Evolutionary conservation across 2,888 invertebrate genomes (phyloP).

Genomic region (Oscheius sp.): DNA sequence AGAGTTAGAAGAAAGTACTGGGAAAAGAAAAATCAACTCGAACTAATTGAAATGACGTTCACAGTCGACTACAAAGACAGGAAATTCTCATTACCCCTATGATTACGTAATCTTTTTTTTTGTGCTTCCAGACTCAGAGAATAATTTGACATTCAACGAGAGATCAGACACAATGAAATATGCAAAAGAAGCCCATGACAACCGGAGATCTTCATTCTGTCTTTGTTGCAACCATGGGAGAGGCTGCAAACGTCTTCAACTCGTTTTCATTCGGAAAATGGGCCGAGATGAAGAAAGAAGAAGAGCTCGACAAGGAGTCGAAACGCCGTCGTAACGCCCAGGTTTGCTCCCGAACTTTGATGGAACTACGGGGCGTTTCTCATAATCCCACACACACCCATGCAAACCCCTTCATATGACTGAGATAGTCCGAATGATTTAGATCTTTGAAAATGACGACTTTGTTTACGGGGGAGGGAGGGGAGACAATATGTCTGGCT

Average conservation of each 20-base stretch:
- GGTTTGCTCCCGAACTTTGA: slow-evolving; percentile 35
- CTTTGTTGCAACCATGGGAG: slow-evolving; percentile 3
- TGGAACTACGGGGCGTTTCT: no score
- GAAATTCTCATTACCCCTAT: background rate
- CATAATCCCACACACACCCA: no score
- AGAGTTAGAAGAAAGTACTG: background rate
- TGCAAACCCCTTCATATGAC: no score
- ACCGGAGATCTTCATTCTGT: background rate
- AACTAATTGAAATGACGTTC: background rate
- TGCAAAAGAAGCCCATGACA: background rate
- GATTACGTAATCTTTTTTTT: no score
- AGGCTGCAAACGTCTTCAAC: slow-evolving; percentile 58
- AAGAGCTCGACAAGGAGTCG: slow-evolving; percentile 58
- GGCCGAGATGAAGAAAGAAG: slow-evolving; percentile 57
- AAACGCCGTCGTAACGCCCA: slow-evolving; percentile 49
- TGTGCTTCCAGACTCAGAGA: no score
- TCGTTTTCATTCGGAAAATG: slow-evolving; percentile 61
- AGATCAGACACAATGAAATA: background rate
- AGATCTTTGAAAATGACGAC: no score
- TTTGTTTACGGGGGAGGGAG: no score
- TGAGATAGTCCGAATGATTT: no score
- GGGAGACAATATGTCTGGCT: no score
- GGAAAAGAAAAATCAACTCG: background rate
- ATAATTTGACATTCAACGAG: background rate
- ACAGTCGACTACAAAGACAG: no score